These are phyloP conservation scores for Thaleichthys pacificus DNA, from an alignment of 2,797 vertebrate genomes.

Conservation along the genomic window DNA sequence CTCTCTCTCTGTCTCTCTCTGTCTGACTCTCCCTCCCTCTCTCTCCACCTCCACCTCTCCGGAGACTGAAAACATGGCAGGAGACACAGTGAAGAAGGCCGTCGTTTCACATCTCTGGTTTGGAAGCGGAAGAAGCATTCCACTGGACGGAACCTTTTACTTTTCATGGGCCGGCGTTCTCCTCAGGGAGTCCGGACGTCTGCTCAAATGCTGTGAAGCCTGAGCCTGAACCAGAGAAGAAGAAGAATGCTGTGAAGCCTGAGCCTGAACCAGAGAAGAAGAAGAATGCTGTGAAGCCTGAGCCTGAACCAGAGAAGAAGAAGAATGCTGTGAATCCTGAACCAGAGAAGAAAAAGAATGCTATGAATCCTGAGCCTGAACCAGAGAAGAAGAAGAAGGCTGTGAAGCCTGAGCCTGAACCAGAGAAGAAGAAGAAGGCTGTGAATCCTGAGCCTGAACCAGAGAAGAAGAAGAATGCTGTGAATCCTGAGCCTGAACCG, in stretches of 20 bases:
- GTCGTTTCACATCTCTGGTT: constrained; percentile 53
- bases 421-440: constrained; percentile 23
- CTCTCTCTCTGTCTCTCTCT: no score
- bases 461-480: constrained; percentile 29
- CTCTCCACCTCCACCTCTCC: background rate
- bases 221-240: no score
- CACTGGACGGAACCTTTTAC: constrained; percentile 51
- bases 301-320: constrained; percentile 19
- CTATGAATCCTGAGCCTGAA: no score
- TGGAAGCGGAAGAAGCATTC: constrained; percentile 61
- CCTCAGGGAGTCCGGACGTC: constrained; percentile 61
- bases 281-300: constrained; percentile 47
- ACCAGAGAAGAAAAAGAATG: constrained; percentile 31
- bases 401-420: constrained; percentile 48
- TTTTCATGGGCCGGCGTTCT: constrained; percentile 51
- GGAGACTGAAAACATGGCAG: constrained; percentile 49
- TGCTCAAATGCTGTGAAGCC: constrained; percentile 25
- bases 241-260: no score
- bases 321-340: constrained; percentile 48
- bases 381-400: constrained; percentile 14
- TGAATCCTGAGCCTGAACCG: no score
- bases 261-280: no score
- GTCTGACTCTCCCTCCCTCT: no score
- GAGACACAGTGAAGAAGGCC: constrained; percentile 51
- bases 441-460: constrained; percentile 49